Conservation (phyloP, 2,888 invertebrate genomes). For the Drosophila prostipennis region DNA sequence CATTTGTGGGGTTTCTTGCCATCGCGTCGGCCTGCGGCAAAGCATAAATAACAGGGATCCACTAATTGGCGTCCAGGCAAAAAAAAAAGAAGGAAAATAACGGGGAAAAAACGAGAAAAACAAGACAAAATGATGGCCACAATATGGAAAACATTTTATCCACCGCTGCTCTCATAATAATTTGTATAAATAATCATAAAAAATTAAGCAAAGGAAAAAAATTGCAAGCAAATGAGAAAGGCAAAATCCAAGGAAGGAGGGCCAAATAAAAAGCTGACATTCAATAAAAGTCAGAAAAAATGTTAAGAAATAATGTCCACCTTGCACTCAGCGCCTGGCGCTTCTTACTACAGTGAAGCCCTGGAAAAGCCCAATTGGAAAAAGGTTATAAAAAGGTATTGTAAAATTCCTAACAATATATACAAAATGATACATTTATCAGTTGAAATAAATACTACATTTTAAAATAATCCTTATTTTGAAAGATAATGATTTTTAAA, state of each 20-base stretch:
- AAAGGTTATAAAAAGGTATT: background rate
- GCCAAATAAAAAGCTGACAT: conserved; percentile 44
- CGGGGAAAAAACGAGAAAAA: conserved; percentile 2
- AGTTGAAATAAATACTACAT: too few relatives aligned
- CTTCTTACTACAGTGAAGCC: background rate
- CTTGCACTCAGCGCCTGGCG: conserved; percentile 25
- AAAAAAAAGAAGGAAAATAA: background rate
- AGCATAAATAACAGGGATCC: conserved; percentile 39
- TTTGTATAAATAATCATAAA: conserved; percentile 70
- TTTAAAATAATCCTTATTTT: too few relatives aligned
- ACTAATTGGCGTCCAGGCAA: conserved; percentile 55
- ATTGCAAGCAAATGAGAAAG: conserved; percentile 15
- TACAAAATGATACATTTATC: too few relatives aligned
- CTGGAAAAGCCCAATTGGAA: too few relatives aligned
- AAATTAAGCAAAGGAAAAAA: conserved; percentile 53
- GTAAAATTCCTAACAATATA: background rate
- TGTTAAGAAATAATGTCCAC: conserved; percentile 33
- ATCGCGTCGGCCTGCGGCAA: conserved; percentile 38
- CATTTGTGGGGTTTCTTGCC: conserved; percentile 58
- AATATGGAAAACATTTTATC: conserved; percentile 48
- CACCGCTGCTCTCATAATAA: conserved; percentile 38
- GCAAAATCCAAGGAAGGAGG: conserved; percentile 18
- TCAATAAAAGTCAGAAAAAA: conserved; percentile 40
- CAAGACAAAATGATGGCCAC: conserved; percentile 43
- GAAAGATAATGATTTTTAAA: too few relatives aligned